Conservation (phyloP, 2,113 vertebrate species). For the Fulica atra region DNA sequence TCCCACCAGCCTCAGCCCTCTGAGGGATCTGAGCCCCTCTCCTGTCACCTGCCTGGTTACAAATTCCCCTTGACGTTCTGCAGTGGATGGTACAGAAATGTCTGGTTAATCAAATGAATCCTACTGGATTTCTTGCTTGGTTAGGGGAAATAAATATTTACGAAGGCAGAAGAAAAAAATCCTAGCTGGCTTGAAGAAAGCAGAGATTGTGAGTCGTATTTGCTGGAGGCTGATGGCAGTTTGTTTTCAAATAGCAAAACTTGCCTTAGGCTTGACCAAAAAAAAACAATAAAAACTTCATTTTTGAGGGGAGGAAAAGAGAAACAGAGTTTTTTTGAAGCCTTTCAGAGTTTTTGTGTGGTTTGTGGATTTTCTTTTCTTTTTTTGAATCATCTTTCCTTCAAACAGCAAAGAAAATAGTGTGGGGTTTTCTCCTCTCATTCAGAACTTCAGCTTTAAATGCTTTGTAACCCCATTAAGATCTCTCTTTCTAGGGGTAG, state of each 20-base stretch:
- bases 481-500: neutral
- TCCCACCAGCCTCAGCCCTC: neutral
- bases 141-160: constrained; percentile 33
- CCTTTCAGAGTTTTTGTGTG: neutral
- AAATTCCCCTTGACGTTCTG: neutral
- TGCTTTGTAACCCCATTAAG: neutral
- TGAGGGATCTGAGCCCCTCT: neutral
- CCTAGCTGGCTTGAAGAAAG: neutral
- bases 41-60: fast-evolving
- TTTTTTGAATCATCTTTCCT: neutral
- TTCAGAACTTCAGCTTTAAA: neutral
- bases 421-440: neutral
- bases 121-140: neutral
- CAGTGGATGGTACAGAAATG: neutral
- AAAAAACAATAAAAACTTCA: constrained; percentile 37
- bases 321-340: neutral
- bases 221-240: constrained; percentile 4
- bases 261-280: constrained; percentile 16
- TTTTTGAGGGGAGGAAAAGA: neutral
- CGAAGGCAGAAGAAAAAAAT: neutral
- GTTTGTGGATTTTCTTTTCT: neutral
- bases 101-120: neutral
- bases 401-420: neutral
- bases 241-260: constrained; percentile 25
- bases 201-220: neutral